Conservation (phyloP, 2,888 invertebrate genomes). For the Capitulum mitella region DNA sequence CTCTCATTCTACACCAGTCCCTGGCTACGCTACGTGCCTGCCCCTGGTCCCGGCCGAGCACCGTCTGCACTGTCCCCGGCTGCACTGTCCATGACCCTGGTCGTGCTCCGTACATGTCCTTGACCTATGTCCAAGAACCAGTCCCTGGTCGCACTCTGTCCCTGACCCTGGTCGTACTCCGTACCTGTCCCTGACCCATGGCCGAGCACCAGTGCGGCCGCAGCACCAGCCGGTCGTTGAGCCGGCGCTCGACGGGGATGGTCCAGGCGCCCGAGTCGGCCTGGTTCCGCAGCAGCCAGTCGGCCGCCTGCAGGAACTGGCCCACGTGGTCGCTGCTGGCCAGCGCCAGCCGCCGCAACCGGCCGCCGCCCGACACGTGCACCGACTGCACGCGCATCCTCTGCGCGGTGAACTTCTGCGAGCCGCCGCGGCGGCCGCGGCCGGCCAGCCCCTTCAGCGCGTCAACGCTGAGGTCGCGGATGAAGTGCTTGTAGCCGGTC, state of each 20-base stretch:
- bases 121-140: slow-evolving; percentile 72
- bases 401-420: background rate
- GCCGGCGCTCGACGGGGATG: slow-evolving; percentile 66
- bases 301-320: slow-evolving; percentile 84
- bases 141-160: background rate
- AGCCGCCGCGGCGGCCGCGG: background rate
- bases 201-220: slow-evolving; percentile 91
- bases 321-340: slow-evolving; percentile 77
- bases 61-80: too few relatives aligned
- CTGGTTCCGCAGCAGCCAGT: slow-evolving; percentile 86
- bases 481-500: slow-evolving; percentile 12
- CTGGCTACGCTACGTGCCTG: too few relatives aligned
- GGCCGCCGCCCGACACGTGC: slow-evolving; percentile 62
- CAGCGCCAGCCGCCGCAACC: slow-evolving; percentile 67
- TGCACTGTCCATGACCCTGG: too few relatives aligned
- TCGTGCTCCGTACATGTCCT: background rate
- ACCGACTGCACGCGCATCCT: slow-evolving; percentile 59
- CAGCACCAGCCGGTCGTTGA: slow-evolving; percentile 51
- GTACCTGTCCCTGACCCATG: slow-evolving; percentile 91
- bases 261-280: slow-evolving; percentile 86
- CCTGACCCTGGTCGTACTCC: too few relatives aligned
- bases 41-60: too few relatives aligned
- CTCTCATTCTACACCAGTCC: too few relatives aligned
- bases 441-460: slow-evolving; percentile 8
- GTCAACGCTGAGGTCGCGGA: slow-evolving; percentile 12